These are phyloP conservation scores for Volucella zonaria DNA, from an alignment of 2,888 invertebrate genomes.

Conservation along the genomic window DNA sequence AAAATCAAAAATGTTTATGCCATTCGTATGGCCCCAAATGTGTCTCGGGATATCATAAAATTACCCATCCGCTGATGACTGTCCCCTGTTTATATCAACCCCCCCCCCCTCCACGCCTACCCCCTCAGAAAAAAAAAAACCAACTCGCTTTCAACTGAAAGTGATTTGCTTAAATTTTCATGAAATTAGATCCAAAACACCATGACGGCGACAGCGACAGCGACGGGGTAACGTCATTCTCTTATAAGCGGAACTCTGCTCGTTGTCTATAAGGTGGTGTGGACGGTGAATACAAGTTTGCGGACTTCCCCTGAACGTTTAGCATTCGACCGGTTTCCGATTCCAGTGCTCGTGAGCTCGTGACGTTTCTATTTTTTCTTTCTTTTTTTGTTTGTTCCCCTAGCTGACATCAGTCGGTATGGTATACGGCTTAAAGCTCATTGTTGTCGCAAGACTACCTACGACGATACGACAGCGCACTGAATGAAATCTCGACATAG, in stretches of 20 bases:
- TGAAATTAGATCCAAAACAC: slow-evolving; percentile 44
- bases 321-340: slow-evolving; percentile 50
- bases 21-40: background rate
- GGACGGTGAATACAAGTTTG: background rate
- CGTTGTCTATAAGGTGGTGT: background rate
- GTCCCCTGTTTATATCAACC: background rate
- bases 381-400: slow-evolving; percentile 2
- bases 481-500: slow-evolving; percentile 54
- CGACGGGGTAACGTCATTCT: slow-evolving; percentile 23
- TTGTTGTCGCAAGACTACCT: slow-evolving; percentile 50
- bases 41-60: slow-evolving; percentile 20
- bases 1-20: background rate
- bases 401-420: slow-evolving; percentile 9
- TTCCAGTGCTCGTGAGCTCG: background rate
- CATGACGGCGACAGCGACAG: slow-evolving; percentile 14
- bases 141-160: slow-evolving; percentile 16
- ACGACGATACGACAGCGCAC: slow-evolving; percentile 39
- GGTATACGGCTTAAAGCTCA: slow-evolving; percentile 30
- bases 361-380: background rate
- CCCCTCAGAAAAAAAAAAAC: background rate
- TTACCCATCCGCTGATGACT: slow-evolving; percentile 15
- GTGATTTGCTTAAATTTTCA: slow-evolving; percentile 35
- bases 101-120: too few relatives aligned
- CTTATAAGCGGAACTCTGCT: slow-evolving; percentile 42
- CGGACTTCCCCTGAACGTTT: slow-evolving; percentile 26